Conservation (phyloP, 2,888 invertebrate genomes). For the Aphodius granarius region DNA sequence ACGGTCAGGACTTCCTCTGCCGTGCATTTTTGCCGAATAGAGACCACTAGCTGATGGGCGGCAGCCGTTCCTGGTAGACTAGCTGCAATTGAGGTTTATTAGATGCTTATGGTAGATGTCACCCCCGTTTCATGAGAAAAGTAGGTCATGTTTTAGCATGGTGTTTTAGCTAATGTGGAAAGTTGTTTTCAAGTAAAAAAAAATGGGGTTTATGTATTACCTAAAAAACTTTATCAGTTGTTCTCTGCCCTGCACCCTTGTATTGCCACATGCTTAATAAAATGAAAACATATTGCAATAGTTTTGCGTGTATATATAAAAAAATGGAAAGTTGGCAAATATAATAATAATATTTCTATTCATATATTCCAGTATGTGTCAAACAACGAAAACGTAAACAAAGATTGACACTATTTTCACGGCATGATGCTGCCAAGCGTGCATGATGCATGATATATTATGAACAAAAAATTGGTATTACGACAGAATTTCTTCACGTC, state of each 20-base stretch:
- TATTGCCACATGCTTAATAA: no score
- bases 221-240: no score
- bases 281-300: no score
- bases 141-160: no score
- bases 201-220: no score
- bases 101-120: no score
- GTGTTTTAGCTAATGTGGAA: no score
- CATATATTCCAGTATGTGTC: no score
- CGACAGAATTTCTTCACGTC: background rate
- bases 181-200: no score
- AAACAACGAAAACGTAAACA: background rate
- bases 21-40: conserved; percentile 87
- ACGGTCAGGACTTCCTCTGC: conserved; percentile 88
- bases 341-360: background rate
- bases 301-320: background rate
- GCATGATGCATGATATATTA: background rate
- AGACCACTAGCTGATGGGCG: conserved; percentile 83
- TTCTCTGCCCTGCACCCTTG: no score
- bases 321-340: background rate
- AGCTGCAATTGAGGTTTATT: conserved; percentile 62
- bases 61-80: conserved; percentile 77
- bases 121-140: no score
- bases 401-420: background rate
- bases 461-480: background rate
- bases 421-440: background rate